Conservation (phyloP, 1,140 invertebrate genomes). For the Heliconius congener region DNA sequence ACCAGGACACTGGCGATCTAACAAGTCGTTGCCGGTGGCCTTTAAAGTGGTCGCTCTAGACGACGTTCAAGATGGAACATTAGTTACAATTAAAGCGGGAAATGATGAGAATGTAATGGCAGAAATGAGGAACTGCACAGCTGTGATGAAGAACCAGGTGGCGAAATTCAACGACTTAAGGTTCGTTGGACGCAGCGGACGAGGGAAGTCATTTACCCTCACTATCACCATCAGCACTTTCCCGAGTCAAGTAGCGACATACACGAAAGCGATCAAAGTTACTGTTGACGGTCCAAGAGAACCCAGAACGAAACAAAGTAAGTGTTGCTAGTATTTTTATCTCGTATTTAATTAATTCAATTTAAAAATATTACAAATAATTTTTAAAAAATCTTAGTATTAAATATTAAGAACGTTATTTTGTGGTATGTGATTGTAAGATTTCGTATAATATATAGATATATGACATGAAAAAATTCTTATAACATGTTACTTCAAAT, state of each 20-base stretch:
- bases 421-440: no score
- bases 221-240: conserved; percentile 96
- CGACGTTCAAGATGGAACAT: conserved; percentile 95
- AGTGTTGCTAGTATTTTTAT: conserved; percentile 79
- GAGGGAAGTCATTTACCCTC: conserved; percentile 97
- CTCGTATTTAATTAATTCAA: no score
- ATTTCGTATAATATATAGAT: no score
- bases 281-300: conserved; percentile 99
- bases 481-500: no score
- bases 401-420: no score
- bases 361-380: no score
- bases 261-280: conserved; percentile 98
- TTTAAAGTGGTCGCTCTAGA: conserved; percentile 96
- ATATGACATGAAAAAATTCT: no score
- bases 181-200: conserved; percentile 96
- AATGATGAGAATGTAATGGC: conserved; percentile 98
- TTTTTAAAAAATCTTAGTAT: no score
- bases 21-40: conserved; percentile 96
- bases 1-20: conserved; percentile 97
- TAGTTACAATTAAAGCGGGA: conserved; percentile 95
- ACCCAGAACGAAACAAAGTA: conserved; percentile 97
- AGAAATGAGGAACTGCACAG: conserved; percentile 94
- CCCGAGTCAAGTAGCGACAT: conserved; percentile 96
- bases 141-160: conserved; percentile 97
- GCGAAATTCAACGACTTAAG: conserved; percentile 98